Evolutionary conservation across 2,113 vertebrate species (phyloP).

Genomic region (Brachypteracias leptosomus): DNA sequence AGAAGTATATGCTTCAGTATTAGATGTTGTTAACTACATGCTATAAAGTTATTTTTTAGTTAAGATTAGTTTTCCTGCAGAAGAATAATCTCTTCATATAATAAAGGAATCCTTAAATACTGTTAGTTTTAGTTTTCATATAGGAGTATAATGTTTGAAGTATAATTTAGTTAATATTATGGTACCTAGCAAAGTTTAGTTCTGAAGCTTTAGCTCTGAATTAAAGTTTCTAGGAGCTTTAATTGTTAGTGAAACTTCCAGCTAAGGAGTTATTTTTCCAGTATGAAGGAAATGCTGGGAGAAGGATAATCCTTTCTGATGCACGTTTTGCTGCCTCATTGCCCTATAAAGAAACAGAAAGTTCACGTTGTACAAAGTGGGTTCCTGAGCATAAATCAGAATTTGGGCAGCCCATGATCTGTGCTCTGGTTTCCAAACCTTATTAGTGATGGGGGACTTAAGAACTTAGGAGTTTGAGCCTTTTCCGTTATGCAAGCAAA

Average conservation of each 20-base stretch:
- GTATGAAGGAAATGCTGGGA: background rate
- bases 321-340: background rate
- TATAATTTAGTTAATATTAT: background rate
- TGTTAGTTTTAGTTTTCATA: background rate
- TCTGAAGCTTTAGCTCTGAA: too few relatives aligned
- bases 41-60: background rate
- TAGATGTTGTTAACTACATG: background rate
- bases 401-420: background rate
- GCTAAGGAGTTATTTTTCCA: background rate
- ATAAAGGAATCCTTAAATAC: background rate
- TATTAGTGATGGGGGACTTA: background rate
- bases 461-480: slow-evolving; percentile 21
- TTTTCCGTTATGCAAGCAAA: slow-evolving; percentile 11
- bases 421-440: background rate
- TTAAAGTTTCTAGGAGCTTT: background rate
- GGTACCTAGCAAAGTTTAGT: background rate
- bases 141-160: background rate
- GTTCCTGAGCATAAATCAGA: background rate
- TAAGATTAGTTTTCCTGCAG: background rate
- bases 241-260: background rate
- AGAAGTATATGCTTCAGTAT: background rate
- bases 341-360: background rate
- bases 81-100: background rate
- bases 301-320: background rate
- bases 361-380: background rate